phyloP scores from a whole-genome alignment of 2,888 invertebrate species.

The Polymixis flavicincta region DNA sequence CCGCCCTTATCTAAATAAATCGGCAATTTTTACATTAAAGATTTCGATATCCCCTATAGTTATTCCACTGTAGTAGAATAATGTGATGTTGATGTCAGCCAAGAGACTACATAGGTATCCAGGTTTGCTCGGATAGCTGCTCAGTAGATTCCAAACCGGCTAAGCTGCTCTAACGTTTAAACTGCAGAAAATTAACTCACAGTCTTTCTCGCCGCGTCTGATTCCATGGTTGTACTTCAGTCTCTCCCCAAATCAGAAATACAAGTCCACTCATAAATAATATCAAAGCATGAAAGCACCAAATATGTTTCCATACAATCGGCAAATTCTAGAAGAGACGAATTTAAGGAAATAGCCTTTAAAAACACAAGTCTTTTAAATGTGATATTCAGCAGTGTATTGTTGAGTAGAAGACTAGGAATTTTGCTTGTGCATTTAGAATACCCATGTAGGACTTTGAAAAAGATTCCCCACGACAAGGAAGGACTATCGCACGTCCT shows the following conservation, averaged over 20 bases:
- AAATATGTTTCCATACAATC: slow-evolving; percentile 84
- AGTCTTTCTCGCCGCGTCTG: slow-evolving; percentile 63
- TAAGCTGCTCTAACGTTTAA: background rate
- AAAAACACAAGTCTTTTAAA: background rate
- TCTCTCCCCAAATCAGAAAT: slow-evolving; percentile 85
- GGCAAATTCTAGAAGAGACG: slow-evolving; percentile 75
- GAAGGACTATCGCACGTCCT: slow-evolving; percentile 10
- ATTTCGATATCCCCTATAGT: background rate
- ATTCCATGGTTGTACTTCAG: slow-evolving; percentile 83
- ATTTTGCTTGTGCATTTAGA: background rate
- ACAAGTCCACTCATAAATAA: slow-evolving; percentile 80
- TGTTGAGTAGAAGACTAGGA: background rate
- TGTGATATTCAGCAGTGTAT: background rate
- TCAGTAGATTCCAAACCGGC: background rate
- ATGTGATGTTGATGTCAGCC: background rate
- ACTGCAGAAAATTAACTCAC: slow-evolving; percentile 8
- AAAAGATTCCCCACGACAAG: background rate
- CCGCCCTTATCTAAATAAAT: background rate
- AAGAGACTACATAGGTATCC: background rate
- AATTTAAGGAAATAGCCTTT: background rate
- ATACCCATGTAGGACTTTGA: background rate
- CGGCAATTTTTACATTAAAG: background rate
- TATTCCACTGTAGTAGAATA: background rate
- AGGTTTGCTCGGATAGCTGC: background rate
- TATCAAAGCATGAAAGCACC: slow-evolving; percentile 85